These are phyloP conservation scores for Pseudocheirus occidentalis DNA, from an alignment of 2,797 vertebrate genomes.

Conservation along the genomic window DNA sequence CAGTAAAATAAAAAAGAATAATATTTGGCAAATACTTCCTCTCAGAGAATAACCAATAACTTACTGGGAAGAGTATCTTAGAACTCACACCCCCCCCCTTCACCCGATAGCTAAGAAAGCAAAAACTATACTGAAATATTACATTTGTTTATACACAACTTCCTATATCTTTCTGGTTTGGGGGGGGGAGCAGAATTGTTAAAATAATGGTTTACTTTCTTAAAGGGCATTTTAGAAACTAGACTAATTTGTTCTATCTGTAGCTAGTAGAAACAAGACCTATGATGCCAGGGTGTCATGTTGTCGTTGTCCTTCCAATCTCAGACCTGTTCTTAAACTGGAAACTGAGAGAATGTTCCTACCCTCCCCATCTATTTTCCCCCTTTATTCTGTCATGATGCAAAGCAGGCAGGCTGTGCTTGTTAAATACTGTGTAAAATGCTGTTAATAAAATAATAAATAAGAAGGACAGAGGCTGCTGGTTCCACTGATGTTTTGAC, in stretches of 20 bases:
- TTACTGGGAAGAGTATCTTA: constrained; percentile 5
- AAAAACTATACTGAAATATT: not conserved
- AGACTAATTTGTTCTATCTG: not conserved
- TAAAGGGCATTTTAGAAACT: not conserved
- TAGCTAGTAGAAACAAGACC: constrained; percentile 39
- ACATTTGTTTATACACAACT: constrained; percentile 4
- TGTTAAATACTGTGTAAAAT: constrained; percentile 77
- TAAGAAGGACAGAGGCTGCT: constrained; percentile 73
- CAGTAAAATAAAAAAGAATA: constrained; percentile 64
- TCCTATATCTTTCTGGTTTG: not conserved
- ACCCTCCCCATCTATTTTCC: constrained; percentile 26
- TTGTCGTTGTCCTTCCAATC: not conserved
- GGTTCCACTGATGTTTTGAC: constrained; percentile 76
- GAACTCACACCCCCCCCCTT: not conserved
- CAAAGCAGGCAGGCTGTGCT: constrained; percentile 64
- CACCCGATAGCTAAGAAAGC: constrained; percentile 16
- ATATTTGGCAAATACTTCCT: constrained; percentile 66
- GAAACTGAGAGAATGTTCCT: not conserved
- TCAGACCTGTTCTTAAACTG: constrained; percentile 29
- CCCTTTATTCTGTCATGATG: constrained; percentile 10
- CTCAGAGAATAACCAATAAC: constrained; percentile 55
- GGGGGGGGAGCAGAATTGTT: not conserved
- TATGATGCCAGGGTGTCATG: not conserved
- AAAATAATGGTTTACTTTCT: not conserved
- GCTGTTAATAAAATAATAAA: constrained; percentile 78